Evolutionary conservation across 2,888 invertebrate genomes (phyloP).

Genomic region (Carcina quercana): DNA sequence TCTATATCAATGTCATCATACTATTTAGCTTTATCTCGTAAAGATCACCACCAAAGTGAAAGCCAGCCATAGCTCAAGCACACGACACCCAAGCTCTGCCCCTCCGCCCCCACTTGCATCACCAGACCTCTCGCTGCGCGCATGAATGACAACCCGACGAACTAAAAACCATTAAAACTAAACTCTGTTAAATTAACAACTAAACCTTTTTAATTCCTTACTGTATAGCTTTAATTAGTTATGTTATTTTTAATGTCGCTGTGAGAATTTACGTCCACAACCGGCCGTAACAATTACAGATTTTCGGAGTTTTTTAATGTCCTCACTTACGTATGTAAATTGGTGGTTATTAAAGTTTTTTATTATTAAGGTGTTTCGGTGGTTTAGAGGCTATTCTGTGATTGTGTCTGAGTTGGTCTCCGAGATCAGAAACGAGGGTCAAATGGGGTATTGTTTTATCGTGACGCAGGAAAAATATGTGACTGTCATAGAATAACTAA

Average conservation of each 20-base stretch:
- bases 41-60: too few relatives aligned
- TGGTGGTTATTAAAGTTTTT: constrained; percentile 20
- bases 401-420: neutral
- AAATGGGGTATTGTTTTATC: too few relatives aligned
- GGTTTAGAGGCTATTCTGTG: constrained; percentile 1
- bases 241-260: constrained; percentile 33
- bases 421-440: neutral
- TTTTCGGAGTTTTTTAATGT: constrained; percentile 22
- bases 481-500: too few relatives aligned
- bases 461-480: too few relatives aligned
- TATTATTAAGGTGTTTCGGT: constrained; percentile 15
- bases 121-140: constrained; percentile 13
- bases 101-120: neutral
- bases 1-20: too few relatives aligned
- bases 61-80: too few relatives aligned
- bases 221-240: constrained; percentile 34
- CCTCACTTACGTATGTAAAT: constrained; percentile 24
- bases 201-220: constrained; percentile 29
- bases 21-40: too few relatives aligned
- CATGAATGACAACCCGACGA: constrained; percentile 12
- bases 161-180: constrained; percentile 27
- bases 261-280: constrained; percentile 37
- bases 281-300: constrained; percentile 39
- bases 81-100: too few relatives aligned
- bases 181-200: constrained; percentile 36